A percentile compares a stretch with the other conserved stretches of the same genome.
phyloP scores from a whole-genome alignment of 2,888 invertebrate genomes.

The Nymphalis c-album region DNA sequence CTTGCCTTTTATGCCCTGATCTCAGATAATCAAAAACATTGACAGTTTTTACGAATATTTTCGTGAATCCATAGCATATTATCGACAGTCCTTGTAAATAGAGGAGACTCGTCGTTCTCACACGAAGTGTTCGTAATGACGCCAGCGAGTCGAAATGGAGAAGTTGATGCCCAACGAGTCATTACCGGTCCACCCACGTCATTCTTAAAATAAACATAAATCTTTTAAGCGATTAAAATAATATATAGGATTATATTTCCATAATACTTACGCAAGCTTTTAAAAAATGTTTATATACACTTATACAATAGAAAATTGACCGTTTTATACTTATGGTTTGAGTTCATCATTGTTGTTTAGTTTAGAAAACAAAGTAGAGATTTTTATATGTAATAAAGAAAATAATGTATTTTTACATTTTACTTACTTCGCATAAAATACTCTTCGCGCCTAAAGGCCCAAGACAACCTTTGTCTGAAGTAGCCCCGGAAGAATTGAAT shows the following conservation, averaged over 20 bases:
- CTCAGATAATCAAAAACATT: slow-evolving; percentile 43
- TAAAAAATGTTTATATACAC: neutral
- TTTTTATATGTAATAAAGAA: no score
- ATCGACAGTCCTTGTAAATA: slow-evolving; percentile 76
- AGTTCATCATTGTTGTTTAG: no score
- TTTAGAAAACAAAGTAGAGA: no score
- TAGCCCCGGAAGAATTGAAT: slow-evolving; percentile 51
- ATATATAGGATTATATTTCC: neutral
- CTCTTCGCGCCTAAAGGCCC: slow-evolving; percentile 75
- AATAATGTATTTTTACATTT: no score
- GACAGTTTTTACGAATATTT: slow-evolving; percentile 79
- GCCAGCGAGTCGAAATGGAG: slow-evolving; percentile 79
- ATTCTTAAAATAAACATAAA: slow-evolving; percentile 52
- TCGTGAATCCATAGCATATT: slow-evolving; percentile 81
- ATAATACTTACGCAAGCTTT: no score
- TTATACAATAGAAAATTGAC: no score
- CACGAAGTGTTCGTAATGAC: slow-evolving; percentile 79
- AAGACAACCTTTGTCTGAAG: slow-evolving; percentile 77
- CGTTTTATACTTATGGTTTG: no score
- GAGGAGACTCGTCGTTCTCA: slow-evolving; percentile 59
- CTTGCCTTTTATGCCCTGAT: neutral
- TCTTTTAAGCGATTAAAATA: neutral
- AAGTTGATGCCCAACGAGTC: slow-evolving; percentile 66
- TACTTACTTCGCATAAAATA: slow-evolving; percentile 74
- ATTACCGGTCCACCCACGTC: slow-evolving; percentile 81